These are phyloP conservation scores for Drosophila obscura DNA, from an alignment of 1,140 invertebrate genomes.

Conservation along the genomic window DNA sequence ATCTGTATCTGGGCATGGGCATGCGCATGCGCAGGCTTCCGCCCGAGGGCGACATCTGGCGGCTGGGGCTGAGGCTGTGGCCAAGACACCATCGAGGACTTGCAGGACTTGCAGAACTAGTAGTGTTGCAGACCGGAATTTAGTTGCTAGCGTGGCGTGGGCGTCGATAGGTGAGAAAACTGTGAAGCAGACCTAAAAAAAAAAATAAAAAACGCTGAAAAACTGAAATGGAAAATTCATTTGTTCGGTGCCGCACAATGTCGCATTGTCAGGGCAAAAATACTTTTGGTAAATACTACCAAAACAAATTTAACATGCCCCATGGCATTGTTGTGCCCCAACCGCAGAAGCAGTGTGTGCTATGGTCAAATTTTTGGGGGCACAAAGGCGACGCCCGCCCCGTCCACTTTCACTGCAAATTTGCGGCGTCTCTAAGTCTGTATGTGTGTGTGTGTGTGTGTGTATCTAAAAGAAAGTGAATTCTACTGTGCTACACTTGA, in stretches of 20 bases:
- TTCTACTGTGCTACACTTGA: conserved; percentile 82
- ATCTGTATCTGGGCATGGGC: not conserved
- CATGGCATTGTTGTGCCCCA: conserved; percentile 44
- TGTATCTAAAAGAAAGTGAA: conserved; percentile 74
- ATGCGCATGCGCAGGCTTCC: conserved; percentile 53
- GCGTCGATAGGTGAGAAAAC: conserved; percentile 41
- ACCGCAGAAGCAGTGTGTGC: conserved; percentile 27
- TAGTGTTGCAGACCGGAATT: conserved; percentile 8
- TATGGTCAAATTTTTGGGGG: conserved; percentile 59
- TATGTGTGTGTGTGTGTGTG: conserved; percentile 13
- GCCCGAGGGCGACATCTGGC: conserved; percentile 64
- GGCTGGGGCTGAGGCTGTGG: conserved; percentile 40
- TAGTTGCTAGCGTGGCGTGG: conserved; percentile 37
- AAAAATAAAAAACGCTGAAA: conserved; percentile 30
- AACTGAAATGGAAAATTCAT: conserved; percentile 43
- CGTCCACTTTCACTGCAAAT: conserved; percentile 73
- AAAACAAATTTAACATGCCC: conserved; percentile 40
- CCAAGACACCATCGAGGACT: conserved; percentile 46
- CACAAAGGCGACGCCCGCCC: conserved; percentile 45
- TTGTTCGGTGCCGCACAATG: conserved; percentile 50
- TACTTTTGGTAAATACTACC: conserved; percentile 28
- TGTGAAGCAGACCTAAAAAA: conserved; percentile 15
- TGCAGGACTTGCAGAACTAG: conserved; percentile 55
- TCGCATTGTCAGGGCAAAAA: conserved; percentile 70
- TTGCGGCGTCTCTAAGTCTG: conserved; percentile 25